A percentile compares a stretch with the other conserved stretches of the same genome.
Conservation (phyloP, 2,113 vertebrate genomes). For the Limnothrissa miodon region DNA sequence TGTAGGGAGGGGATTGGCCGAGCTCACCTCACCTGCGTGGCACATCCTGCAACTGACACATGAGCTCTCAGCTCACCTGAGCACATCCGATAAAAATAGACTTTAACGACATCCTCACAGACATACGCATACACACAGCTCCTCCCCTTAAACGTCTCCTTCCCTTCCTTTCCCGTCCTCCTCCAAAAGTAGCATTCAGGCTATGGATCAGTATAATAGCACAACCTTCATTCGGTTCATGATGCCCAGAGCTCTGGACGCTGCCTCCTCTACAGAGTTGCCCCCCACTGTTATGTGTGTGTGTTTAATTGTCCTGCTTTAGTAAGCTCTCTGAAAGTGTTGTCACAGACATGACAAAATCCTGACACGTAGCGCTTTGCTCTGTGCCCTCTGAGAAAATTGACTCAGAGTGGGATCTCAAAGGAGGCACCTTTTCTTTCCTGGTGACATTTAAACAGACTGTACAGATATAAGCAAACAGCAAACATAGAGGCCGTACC, state of each 20-base stretch:
- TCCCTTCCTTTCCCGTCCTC: background rate
- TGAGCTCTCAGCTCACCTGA: constrained; percentile 57
- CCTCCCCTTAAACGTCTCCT: constrained; percentile 16
- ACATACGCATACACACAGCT: background rate
- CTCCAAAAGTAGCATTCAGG: background rate
- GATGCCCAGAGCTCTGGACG: background rate
- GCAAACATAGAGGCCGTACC: constrained; percentile 47
- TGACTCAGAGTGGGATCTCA: background rate
- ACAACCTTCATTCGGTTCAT: background rate
- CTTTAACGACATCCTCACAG: constrained; percentile 24
- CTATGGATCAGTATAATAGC: background rate
- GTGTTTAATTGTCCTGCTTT: background rate
- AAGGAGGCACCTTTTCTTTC: constrained; percentile 17
- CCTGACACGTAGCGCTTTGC: background rate
- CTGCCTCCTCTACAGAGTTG: background rate
- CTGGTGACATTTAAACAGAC: constrained; percentile 42
- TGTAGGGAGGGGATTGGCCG: constrained; percentile 62
- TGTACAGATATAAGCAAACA: constrained; percentile 54
- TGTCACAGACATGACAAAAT: background rate
- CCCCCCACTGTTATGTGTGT: background rate
- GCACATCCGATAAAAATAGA: constrained; percentile 43
- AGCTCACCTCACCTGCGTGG: constrained; percentile 62
- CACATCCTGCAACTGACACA: constrained; percentile 72
- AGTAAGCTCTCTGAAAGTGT: background rate
- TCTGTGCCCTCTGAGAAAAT: background rate